Evolutionary conservation across 2,888 invertebrate species (phyloP), one percentile per base, ranked within the genome.

Genomic region (Meghimatium bilineatum): DNA sequence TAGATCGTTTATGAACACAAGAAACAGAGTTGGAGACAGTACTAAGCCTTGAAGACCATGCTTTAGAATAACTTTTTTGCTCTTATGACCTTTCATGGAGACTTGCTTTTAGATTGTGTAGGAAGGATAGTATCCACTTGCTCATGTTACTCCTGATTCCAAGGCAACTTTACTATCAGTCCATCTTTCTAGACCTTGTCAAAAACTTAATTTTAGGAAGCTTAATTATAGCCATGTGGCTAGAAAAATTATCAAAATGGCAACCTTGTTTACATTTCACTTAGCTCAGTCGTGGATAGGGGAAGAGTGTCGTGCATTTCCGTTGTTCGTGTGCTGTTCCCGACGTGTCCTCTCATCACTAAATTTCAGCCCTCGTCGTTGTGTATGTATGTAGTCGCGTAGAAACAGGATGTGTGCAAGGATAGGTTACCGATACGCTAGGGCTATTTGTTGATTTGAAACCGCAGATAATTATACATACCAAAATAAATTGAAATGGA

Each of bases 401-500:
- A 26, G 38, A 71, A 38, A 71, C 71, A 36, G 38, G 71, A 38
- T 38, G 36, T 38, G 8, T 38, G 0, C 8, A 38, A 23, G 6
- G 38, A 71, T 36, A 26, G 71, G 71, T 38, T 38, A n/a, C 71
- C 26, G 38, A 44, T 44, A 44, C 6, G 44, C 44, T 44, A n/a
- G 23, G 10, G 36, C 12, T 29, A 71, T 36, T 71, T 38, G 38
- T 23, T 71, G 36, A 6, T n/a, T 23, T 10, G 1, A 29, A 66
- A 66, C 66, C 66, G 38, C 72, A 49, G 44, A 44, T n/a, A n/a
- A 6, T 26, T 72, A 71, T 72, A 44, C 3, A 72, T 72, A 34
- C 29, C 5, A n/a, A n/a, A n/a, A 1, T 29, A 32, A 1, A 14
- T 29, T 38, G 67, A 32, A 2, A 79, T 79, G 79, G 79, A 44